Evolutionary conservation across 1,140 invertebrate genomes (phyloP), one percentile per base, ranked within the genome.

Genomic region (Zaprionus africanus): DNA sequence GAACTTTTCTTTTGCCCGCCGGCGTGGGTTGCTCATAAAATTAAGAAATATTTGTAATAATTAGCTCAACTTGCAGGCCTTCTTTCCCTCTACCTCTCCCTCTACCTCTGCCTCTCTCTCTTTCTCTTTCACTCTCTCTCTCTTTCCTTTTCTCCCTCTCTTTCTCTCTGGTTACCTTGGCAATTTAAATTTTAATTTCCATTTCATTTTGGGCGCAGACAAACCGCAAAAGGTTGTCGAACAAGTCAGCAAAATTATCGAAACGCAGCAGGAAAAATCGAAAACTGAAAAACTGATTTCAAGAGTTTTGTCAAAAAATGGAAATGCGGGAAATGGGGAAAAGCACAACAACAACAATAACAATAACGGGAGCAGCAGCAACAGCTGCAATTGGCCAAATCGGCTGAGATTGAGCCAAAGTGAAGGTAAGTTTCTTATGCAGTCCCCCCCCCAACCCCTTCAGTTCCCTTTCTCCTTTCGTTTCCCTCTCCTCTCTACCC

Each of bases 41-140:
- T 81, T 70, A 88, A 76, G 75, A 88, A 88, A 78, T 88, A 88
- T 87, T 79, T 88, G 84, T 84, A 81, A 84, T 88, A 84, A 87
- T 87, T 87, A 79, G 81, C 68, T 36, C 9, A 34, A 34, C 31
- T 34, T 11, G 9, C 9, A 9, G 15, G 57, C 54, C 31, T 19
- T 17, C n/a, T 15, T 1, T 9, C 24, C 2, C 9, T 59, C 2
- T 61, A 1, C 19, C 38, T 7, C 38, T 7, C 6, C 2, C 15
- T 43, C 41, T 43, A 5, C 13, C 4, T 4, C 12, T 34, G 31
- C 5, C 5, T 41, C 15, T 41, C 38, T 6, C 5, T 41, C 38
- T 15, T 0, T 41, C 26, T 17, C n/a, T 13, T 1, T 9, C 24
- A 4, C 53, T 17, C 5, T 41, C 15, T 41, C 38, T 6, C 5